These are phyloP conservation scores for Diploptera punctata DNA, from an alignment of 2,888 invertebrate species.

Conservation along the genomic window DNA sequence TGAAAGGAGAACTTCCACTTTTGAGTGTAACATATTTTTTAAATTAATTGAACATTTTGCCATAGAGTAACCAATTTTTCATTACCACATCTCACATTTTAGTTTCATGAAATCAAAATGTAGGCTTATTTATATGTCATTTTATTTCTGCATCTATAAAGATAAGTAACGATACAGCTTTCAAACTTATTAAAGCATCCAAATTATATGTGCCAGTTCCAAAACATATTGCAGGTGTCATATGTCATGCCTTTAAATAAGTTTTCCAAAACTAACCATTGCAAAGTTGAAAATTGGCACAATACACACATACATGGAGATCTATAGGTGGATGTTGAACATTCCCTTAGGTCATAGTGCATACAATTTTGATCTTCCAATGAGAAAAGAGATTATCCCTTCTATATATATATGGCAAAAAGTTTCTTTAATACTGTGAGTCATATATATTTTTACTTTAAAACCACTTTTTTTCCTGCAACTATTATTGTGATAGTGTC, in stretches of 20 bases:
- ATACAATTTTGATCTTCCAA: slow-evolving; percentile 36
- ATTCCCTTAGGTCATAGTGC: slow-evolving; percentile 34
- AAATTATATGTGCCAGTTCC: too few species aligned
- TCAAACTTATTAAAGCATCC: too few species aligned
- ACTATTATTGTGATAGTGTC: slow-evolving; percentile 31
- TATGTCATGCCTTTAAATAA: slow-evolving; percentile 21
- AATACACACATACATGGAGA: slow-evolving; percentile 37
- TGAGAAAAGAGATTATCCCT: slow-evolving; percentile 24
- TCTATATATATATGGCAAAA: slow-evolving; percentile 14
- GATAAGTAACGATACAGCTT: too few species aligned
- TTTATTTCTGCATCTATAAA: too few species aligned
- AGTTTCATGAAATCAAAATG: too few species aligned
- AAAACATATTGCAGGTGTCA: not conserved
- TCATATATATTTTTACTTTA: slow-evolving; percentile 36
- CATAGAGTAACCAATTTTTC: too few species aligned
- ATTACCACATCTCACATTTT: too few species aligned
- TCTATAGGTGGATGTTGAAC: slow-evolving; percentile 18
- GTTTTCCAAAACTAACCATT: slow-evolving; percentile 27
- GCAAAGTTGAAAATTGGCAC: slow-evolving; percentile 38
- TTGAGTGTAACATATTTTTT: too few species aligned
- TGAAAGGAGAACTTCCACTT: too few species aligned
- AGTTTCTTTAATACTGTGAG: slow-evolving; percentile 33
- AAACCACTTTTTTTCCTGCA: slow-evolving; percentile 34
- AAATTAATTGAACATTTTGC: too few species aligned
- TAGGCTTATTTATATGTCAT: too few species aligned